Evolutionary conservation across 2,113 vertebrate species (phyloP), one percentile per base, ranked within the genome.

Genomic region (Zosterops lateralis): DNA sequence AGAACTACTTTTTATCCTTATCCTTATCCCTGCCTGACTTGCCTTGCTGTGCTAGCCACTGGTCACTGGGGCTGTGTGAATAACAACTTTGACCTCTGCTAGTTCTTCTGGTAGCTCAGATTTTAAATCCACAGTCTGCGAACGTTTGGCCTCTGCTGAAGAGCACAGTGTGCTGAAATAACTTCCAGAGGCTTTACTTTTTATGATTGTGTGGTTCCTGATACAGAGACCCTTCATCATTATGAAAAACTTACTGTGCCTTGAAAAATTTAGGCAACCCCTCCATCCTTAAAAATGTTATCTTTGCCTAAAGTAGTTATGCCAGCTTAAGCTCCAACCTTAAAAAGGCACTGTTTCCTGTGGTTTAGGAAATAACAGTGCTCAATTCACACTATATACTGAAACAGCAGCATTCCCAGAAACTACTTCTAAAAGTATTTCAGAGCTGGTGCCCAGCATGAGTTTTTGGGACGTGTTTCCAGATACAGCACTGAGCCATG

Each of bases 1-100:
- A 86, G 56, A 72, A 34, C 31, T 79, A 36, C 90, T 86, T 81
- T 93, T 89, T n/a, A 82, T 93, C 38, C 68, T 89, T 90, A 34
- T 36, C 22, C 31, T 89, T 90, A 47, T 38, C 24, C 48, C 57
- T 80, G 79, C 60, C 71, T 75, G 38, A 18, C 71, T 53, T 82
- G 76, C 79, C 64, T 72, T 40, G 34, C 86, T 88, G 29, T 45
- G 40, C 77, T 58, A 34, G 40, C 40, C 47, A 61, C n/a, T 68
- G n/a, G 26, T 65, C 75, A 48, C 73, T 65, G 9, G 2, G 14
- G 45, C 29, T 58, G 73, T 61, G 28, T 57, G 62, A 48, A 65
- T 9, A 71, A 66, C 47, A 66, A n/a, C 19, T n/a, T 68, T 84
- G 32, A 83, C 64, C 29, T 67, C 58, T 84, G 48, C 24, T 71